A percentile compares a stretch with the other conserved stretches of the same genome.
Conservation (phyloP, 2,888 invertebrate species). For the Aricia artaxerxes region DNA sequence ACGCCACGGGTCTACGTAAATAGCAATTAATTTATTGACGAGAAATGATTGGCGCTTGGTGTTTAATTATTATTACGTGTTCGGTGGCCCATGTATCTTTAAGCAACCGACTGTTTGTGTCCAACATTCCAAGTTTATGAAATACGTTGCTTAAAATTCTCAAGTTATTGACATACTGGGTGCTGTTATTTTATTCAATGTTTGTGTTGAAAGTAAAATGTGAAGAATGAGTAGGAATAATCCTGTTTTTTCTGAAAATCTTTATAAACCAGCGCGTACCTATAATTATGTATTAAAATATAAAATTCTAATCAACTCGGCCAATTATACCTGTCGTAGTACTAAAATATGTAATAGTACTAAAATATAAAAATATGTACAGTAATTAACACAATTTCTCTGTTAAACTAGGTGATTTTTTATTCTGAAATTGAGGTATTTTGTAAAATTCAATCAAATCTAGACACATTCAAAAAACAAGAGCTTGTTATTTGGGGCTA, state of each 20-base stretch:
- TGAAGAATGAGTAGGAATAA: slow-evolving; percentile 4
- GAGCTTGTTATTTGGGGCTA: too few relatives aligned
- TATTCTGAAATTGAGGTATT: background rate
- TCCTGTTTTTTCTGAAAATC: background rate
- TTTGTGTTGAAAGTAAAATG: background rate
- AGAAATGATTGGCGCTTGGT: background rate
- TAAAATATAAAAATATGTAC: background rate
- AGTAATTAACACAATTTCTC: slow-evolving; percentile 32
- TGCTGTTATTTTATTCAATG: background rate
- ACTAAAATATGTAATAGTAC: background rate
- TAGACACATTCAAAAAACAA: too few relatives aligned
- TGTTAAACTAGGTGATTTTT: background rate
- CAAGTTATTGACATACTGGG: background rate
- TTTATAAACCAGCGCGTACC: background rate
- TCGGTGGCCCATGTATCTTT: background rate
- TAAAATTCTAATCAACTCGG: background rate
- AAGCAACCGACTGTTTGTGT: background rate
- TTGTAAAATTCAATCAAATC: background rate
- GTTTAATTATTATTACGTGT: background rate
- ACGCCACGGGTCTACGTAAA: background rate
- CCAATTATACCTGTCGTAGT: background rate
- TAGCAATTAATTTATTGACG: background rate
- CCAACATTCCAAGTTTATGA: background rate
- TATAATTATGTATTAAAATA: background rate
- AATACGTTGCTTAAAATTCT: background rate